These are phyloP conservation scores for Hippocampus barbouri DNA, from an alignment of 2,113 vertebrate genomes.

Conservation along the genomic window DNA sequence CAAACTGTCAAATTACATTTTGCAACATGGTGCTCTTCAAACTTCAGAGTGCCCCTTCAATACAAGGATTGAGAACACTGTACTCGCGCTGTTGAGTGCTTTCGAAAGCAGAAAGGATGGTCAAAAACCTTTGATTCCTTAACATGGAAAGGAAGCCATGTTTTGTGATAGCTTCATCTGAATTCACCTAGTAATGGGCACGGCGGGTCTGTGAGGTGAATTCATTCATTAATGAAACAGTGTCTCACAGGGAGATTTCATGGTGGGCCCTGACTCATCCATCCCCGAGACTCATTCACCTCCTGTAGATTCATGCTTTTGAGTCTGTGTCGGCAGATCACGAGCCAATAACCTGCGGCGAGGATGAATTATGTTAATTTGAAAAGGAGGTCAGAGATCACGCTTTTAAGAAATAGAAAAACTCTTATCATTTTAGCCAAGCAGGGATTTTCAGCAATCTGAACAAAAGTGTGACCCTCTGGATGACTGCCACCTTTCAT, in stretches of 20 bases:
- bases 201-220: slow-evolving; percentile 24
- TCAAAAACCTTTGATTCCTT: slow-evolving; percentile 33
- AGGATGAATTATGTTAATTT: slow-evolving; percentile 67
- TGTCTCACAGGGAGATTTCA: slow-evolving; percentile 42
- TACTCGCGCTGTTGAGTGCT: slow-evolving; percentile 11
- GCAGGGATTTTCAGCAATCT: slow-evolving; percentile 43
- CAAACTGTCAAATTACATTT: slow-evolving; percentile 48
- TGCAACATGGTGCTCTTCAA: slow-evolving; percentile 18
- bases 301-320: slow-evolving; percentile 55
- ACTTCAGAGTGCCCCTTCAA: slow-evolving; percentile 26
- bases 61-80: slow-evolving; percentile 18
- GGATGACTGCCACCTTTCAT: slow-evolving; percentile 43
- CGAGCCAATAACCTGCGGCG: slow-evolving; percentile 61
- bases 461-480: slow-evolving; percentile 40
- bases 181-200: slow-evolving; percentile 13
- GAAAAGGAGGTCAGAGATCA: slow-evolving; percentile 64
- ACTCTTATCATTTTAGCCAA: slow-evolving; percentile 49
- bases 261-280: slow-evolving; percentile 39
- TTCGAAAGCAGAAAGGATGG: slow-evolving; percentile 31
- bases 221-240: slow-evolving; percentile 59
- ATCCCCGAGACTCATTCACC: slow-evolving; percentile 36
- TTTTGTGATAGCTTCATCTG: slow-evolving; percentile 28
- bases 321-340: slow-evolving; percentile 53
- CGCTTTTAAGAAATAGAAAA: slow-evolving; percentile 58
- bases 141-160: background rate